phyloP scores from a whole-genome alignment of 2,888 invertebrate genomes.

The Pediacus dermestoides region DNA sequence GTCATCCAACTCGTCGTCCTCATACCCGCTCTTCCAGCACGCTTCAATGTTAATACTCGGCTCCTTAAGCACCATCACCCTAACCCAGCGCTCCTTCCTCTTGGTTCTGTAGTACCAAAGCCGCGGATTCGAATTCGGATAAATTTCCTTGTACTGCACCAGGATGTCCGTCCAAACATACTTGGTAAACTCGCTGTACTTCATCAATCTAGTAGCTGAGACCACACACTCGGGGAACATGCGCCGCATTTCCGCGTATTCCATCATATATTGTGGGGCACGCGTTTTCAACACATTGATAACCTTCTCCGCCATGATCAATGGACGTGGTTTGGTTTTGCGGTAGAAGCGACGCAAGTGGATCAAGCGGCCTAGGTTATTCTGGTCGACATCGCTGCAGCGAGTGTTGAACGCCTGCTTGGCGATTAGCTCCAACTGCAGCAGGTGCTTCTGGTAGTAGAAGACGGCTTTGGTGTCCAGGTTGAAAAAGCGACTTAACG shows the following conservation, averaged over 20 bases:
- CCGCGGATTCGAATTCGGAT: slow-evolving; percentile 54
- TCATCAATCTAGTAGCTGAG: slow-evolving; percentile 51
- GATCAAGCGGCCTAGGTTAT: slow-evolving; percentile 53
- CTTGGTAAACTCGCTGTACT: slow-evolving; percentile 52
- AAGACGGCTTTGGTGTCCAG: slow-evolving; percentile 62
- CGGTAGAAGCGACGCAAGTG: slow-evolving; percentile 63
- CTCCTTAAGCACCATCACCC: slow-evolving; percentile 56
- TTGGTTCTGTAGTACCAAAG: slow-evolving; percentile 55
- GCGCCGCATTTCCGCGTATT: slow-evolving; percentile 52
- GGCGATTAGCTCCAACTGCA: slow-evolving; percentile 56
- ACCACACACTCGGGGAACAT: slow-evolving; percentile 37
- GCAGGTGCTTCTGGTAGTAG: slow-evolving; percentile 62
- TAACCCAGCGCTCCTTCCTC: slow-evolving; percentile 52
- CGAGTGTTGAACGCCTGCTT: slow-evolving; percentile 60
- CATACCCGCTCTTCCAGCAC: slow-evolving; percentile 51
- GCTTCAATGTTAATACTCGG: slow-evolving; percentile 54
- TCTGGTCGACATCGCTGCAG: slow-evolving; percentile 45
- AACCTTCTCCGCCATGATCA: slow-evolving; percentile 54
- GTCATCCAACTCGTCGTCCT: slow-evolving; percentile 46
- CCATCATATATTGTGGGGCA: slow-evolving; percentile 54
- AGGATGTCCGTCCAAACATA: slow-evolving; percentile 50
- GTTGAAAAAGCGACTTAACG: slow-evolving; percentile 54
- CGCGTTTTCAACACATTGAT: slow-evolving; percentile 55
- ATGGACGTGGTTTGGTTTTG: slow-evolving; percentile 54
- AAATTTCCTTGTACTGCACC: slow-evolving; percentile 55